Percentiles rank a stretch among this genome's conserved stretches.
Conservation (phyloP, 2,113 vertebrate genomes). For the Dasyprocta punctata region DNA sequence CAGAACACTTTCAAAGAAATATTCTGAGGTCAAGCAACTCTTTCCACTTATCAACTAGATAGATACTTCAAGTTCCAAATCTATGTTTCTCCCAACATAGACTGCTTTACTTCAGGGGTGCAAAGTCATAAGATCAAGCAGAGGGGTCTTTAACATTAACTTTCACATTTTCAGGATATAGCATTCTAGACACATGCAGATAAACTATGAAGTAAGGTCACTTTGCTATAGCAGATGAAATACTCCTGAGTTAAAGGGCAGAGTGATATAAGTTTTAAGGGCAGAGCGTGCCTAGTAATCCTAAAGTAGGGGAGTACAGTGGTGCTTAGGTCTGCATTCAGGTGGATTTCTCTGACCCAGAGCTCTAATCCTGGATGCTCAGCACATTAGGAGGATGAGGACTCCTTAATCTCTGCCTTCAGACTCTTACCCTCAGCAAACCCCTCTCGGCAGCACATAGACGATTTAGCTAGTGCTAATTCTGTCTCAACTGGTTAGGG, state of each 20-base stretch:
- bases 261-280: neutral
- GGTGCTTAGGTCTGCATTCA: constrained; percentile 81
- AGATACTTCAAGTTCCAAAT: neutral
- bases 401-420: constrained; percentile 95
- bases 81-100: neutral
- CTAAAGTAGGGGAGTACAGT: neutral
- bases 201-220: neutral
- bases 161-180: neutral
- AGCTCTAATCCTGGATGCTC: constrained; percentile 95
- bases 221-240: neutral
- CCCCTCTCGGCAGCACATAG: constrained; percentile 95
- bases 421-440: constrained; percentile 98
- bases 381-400: constrained; percentile 98
- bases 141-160: neutral
- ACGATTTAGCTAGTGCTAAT: constrained; percentile 95
- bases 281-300: neutral
- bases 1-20: neutral
- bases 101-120: neutral
- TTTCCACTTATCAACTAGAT: neutral
- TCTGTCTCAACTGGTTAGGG: constrained; percentile 95
- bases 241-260: neutral
- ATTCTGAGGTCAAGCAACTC: neutral
- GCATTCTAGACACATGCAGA: neutral
- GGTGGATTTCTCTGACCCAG: constrained; percentile 91
- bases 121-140: neutral